Conservation (phyloP, 30 jellyfish, hydroid and myxozoan genomes). For the Turritopsis dohrnii region DNA sequence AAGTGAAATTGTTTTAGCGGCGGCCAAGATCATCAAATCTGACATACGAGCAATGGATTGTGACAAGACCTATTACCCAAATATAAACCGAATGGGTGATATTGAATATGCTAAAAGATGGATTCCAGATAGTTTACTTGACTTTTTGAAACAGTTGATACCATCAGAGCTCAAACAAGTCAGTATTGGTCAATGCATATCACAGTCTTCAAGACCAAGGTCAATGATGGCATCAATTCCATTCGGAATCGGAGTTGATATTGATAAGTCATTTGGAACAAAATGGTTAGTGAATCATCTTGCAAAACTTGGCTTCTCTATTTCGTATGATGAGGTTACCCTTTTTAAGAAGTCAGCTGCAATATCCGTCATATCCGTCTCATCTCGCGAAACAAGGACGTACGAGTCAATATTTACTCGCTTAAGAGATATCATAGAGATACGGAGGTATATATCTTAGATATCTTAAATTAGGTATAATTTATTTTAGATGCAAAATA, state of each 20-base stretch:
- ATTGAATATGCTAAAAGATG: slow-evolving; percentile 18
- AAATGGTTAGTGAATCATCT: no score
- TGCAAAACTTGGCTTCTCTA: slow-evolving; percentile 49
- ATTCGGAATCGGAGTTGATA: no score
- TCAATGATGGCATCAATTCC: slow-evolving; percentile 40
- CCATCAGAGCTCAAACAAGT: slow-evolving; percentile 33
- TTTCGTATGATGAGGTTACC: slow-evolving; percentile 46
- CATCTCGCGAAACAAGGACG: no score
- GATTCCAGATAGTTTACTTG: slow-evolving; percentile 23
- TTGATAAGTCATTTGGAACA: slow-evolving; percentile 40
- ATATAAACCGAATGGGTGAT: slow-evolving; percentile 30
- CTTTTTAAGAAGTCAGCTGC: slow-evolving; percentile 39
- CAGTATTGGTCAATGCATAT: slow-evolving; percentile 43
- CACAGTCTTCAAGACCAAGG: slow-evolving; percentile 47
- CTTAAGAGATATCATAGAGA: no score
- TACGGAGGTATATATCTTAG: no score
- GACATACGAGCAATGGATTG: no score
- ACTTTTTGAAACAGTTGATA: background rate
- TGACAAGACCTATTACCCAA: no score
- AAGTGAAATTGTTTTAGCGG: no score
- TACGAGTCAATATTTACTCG: no score
- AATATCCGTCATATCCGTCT: background rate
- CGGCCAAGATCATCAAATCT: no score
- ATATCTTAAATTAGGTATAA: no score
- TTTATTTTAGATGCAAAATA: no score